Percentiles rank a stretch among this genome's conserved stretches.
Conservation (phyloP, 2,113 vertebrate genomes). For the Aythya baeri region DNA sequence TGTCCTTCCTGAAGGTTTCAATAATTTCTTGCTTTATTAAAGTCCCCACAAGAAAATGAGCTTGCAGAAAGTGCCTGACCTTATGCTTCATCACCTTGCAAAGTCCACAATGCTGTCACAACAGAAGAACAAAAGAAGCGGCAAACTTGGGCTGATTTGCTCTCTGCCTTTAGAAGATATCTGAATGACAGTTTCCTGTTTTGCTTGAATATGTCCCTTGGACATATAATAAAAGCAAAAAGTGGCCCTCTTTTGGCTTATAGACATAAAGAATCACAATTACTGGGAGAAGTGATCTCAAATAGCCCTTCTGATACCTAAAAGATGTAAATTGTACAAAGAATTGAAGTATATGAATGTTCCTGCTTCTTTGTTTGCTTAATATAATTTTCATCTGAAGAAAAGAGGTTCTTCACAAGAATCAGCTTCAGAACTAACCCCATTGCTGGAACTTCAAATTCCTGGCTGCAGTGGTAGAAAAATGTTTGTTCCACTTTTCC, state of each 20-base stretch:
- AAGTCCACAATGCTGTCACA: not conserved
- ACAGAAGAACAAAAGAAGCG: not conserved
- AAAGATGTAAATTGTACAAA: not conserved
- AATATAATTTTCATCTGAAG: not conserved
- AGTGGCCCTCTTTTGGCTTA: not conserved
- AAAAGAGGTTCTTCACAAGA: not conserved
- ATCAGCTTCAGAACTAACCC: not conserved
- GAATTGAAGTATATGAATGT: not conserved
- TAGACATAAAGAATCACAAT: not conserved
- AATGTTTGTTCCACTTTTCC: constrained; percentile 6
- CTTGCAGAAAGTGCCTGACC: constrained; percentile 1
- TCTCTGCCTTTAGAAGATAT: not conserved
- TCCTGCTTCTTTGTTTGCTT: not conserved
- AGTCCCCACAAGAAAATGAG: constrained; percentile 33
- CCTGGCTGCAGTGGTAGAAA: constrained; percentile 2
- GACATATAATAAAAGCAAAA: not conserved
- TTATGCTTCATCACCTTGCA: not conserved
- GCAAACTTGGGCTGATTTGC: not conserved
- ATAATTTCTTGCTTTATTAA: constrained; percentile 2
- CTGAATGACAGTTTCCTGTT: not conserved
- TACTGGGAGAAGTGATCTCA: not conserved
- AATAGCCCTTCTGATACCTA: not conserved
- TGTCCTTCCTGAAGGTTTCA: not conserved
- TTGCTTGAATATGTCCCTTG: not conserved
- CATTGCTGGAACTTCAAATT: not conserved